Conservation (phyloP, 2,888 invertebrate species). For the Neocrepidodera transversa region DNA sequence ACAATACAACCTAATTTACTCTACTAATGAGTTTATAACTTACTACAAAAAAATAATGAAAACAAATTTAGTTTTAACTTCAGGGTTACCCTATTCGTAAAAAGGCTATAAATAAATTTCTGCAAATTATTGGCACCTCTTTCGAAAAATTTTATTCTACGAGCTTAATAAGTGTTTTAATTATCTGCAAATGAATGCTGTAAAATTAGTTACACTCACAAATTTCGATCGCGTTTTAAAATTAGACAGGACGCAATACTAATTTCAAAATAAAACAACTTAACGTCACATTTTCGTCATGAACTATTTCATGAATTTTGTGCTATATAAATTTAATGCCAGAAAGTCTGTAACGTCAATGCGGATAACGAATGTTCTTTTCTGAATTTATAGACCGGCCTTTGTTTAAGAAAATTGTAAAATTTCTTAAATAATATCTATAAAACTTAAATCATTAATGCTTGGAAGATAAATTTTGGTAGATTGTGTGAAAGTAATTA, state of each 20-base stretch:
- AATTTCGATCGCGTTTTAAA: conserved; percentile 22
- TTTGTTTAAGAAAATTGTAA: no score
- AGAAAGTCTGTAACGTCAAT: neutral
- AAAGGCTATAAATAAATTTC: conserved; percentile 8
- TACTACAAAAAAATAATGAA: no score
- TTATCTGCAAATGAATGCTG: conserved; percentile 25
- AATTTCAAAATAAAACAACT: conserved; percentile 25
- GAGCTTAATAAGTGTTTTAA: conserved; percentile 19
- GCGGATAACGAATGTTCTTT: neutral
- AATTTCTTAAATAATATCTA: no score
- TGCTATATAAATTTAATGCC: conserved; percentile 7
- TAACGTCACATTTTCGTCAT: conserved; percentile 17
- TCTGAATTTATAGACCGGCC: no score
- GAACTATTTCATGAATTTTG: conserved; percentile 17
- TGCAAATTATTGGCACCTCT: neutral
- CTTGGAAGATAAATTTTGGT: no score
- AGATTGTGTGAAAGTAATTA: no score
- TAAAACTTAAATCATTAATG: no score
- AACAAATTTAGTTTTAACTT: no score
- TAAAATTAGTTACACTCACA: conserved; percentile 23
- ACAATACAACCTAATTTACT: no score
- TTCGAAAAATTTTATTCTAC: neutral
- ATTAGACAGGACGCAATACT: conserved; percentile 25
- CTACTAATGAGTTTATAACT: no score
- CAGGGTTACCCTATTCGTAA: no score